Evolutionary conservation across 1,140 invertebrate species (phyloP).

Genomic region (Bilobella aurantiaca): DNA sequence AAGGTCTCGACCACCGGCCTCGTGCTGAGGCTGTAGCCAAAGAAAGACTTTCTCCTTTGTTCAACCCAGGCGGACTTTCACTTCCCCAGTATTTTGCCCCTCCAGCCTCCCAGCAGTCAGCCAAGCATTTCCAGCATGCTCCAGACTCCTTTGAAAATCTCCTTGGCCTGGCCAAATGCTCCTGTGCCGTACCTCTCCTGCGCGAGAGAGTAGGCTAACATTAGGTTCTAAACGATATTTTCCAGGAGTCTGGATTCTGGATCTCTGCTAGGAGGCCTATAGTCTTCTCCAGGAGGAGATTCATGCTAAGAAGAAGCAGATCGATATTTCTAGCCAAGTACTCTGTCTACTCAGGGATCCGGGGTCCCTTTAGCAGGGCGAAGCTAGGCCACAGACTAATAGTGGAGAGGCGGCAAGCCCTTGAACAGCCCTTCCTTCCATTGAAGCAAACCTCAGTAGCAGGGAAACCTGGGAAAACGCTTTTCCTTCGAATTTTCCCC

Average conservation of each 20-base stretch:
- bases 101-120: too few relatives aligned
- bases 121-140: too few relatives aligned
- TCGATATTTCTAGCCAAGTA: too few relatives aligned
- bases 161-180: not conserved
- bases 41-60: not conserved
- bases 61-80: too few relatives aligned
- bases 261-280: not conserved
- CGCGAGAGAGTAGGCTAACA: not conserved
- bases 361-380: not conserved
- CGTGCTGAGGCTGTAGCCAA: not conserved
- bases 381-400: not conserved
- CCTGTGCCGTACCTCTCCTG: not conserved
- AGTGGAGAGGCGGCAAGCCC: not conserved
- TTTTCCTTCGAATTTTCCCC: not conserved
- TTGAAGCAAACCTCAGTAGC: not conserved
- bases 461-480: not conserved
- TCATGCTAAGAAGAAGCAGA: not conserved
- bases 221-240: constrained; percentile 7
- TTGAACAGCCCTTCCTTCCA: not conserved
- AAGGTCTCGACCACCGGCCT: not conserved
- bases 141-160: not conserved
- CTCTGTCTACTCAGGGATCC: too few relatives aligned
- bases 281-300: not conserved
- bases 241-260: constrained; percentile 1
- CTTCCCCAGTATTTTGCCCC: too few relatives aligned